These are phyloP conservation scores for Aethes cnicana DNA, from an alignment of 2,888 invertebrate species.

Conservation along the genomic window DNA sequence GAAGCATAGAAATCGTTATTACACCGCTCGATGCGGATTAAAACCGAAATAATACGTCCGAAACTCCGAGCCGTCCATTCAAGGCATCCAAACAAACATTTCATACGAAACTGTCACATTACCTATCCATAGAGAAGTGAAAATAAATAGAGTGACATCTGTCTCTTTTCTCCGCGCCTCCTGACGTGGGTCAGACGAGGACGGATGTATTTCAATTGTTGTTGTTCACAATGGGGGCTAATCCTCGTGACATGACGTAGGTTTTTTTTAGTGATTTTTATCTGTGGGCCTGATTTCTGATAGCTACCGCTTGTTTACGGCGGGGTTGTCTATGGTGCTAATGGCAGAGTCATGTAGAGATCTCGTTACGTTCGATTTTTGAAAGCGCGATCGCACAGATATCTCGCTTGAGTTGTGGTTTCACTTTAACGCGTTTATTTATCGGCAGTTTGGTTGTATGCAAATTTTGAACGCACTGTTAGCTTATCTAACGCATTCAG, in stretches of 20 bases:
- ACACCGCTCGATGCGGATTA: conserved; percentile 59
- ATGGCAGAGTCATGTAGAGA: conserved; percentile 73
- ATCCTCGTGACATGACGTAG: conserved; percentile 75
- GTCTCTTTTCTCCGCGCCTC: conserved; percentile 50
- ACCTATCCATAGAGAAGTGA: conserved; percentile 71
- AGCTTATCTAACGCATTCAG: conserved; percentile 9
- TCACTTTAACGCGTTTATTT: conserved; percentile 12
- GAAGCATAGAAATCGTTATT: conserved; percentile 42
- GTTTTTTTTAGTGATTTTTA: conserved; percentile 59
- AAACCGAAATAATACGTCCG: conserved; percentile 68
- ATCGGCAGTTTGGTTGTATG: conserved; percentile 7
- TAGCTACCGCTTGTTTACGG: conserved; percentile 72
- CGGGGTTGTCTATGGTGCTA: conserved; percentile 62
- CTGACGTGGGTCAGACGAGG: conserved; percentile 51
- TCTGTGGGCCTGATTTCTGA: conserved; percentile 66
- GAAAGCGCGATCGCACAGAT: conserved; percentile 21
- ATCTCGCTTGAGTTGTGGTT: conserved; percentile 17
- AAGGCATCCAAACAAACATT: conserved; percentile 74
- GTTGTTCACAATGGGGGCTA: conserved; percentile 71
- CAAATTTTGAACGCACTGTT: conserved; percentile 8
- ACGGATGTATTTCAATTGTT: conserved; percentile 73
- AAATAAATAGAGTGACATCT: conserved; percentile 66
- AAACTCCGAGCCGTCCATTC: conserved; percentile 62
- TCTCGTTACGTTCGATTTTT: conserved; percentile 55
- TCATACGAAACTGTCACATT: conserved; percentile 79